These are phyloP conservation scores for Chloroceryle inda DNA, from an alignment of 2,797 vertebrate species.

Conservation along the genomic window DNA sequence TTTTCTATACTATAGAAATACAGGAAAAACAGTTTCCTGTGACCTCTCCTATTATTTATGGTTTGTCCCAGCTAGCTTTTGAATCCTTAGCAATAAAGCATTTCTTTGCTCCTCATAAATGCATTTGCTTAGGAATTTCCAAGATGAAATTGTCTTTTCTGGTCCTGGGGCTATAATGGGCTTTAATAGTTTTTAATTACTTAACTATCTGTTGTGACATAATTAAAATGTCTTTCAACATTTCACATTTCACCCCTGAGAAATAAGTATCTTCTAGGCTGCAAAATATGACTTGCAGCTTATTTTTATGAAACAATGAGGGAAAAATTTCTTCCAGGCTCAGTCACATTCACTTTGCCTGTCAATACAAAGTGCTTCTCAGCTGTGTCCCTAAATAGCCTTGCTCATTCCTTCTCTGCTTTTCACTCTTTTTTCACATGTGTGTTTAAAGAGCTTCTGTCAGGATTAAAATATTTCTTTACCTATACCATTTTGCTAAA, in stretches of 20 bases:
- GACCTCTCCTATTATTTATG: background rate
- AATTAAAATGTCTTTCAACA: constrained; percentile 27
- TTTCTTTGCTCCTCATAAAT: background rate
- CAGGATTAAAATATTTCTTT: constrained; percentile 52
- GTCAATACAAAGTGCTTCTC: constrained; percentile 22
- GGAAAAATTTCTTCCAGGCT: constrained; percentile 26
- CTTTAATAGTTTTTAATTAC: constrained; percentile 45
- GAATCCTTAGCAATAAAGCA: background rate
- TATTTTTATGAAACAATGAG: constrained; percentile 6
- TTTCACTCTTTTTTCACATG: constrained; percentile 38
- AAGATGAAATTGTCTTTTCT: background rate
- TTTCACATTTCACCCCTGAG: constrained; percentile 11
- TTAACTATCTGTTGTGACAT: constrained; percentile 28
- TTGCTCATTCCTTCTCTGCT: background rate
- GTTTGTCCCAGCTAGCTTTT: background rate
- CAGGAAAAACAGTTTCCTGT: background rate
- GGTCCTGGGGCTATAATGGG: background rate
- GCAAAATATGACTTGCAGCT: constrained; percentile 13
- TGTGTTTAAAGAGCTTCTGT: constrained; percentile 38
- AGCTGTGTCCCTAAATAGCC: constrained; percentile 56
- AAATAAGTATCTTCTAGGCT: constrained; percentile 21
- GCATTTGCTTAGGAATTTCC: background rate
- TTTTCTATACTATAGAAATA: background rate
- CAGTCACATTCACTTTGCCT: background rate
- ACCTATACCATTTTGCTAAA: background rate